phyloP scores from a whole-genome alignment of 1,140 invertebrate species.

The Diachasmimorpha longicaudata region DNA sequence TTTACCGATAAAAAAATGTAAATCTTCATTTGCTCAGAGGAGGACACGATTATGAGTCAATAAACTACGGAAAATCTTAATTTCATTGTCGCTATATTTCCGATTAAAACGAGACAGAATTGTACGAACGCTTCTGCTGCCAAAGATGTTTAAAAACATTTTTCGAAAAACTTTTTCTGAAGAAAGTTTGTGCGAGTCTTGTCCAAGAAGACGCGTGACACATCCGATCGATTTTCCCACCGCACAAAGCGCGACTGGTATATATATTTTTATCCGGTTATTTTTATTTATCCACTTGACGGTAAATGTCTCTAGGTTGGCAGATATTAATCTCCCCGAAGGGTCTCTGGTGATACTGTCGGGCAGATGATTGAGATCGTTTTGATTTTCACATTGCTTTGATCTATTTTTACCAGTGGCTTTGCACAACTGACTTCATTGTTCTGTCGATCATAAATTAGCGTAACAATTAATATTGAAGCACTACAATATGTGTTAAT shows the following conservation, averaged over 20 bases:
- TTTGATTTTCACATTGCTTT: background rate
- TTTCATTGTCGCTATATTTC: too few species aligned
- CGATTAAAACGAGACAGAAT: too few species aligned
- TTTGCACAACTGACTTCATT: too few species aligned
- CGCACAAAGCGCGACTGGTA: background rate
- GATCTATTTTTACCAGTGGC: background rate
- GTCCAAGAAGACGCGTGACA: background rate
- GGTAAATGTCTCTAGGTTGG: background rate
- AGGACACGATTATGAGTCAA: too few species aligned
- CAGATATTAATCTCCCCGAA: conserved; percentile 1
- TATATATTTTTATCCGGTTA: background rate
- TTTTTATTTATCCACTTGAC: conserved; percentile 5
- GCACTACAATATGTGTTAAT: too few species aligned
- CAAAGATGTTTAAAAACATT: too few species aligned
- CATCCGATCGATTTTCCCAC: background rate
- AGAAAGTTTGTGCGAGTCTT: background rate
- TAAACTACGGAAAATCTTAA: too few species aligned
- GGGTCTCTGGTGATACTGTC: background rate
- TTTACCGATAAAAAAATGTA: too few species aligned
- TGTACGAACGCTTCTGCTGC: too few species aligned
- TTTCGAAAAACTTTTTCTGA: background rate
- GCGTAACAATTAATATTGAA: too few species aligned
- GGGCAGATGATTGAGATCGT: background rate
- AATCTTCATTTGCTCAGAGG: too few species aligned
- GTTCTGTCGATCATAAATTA: too few species aligned